These are phyloP conservation scores for Megamerina dolium DNA, from an alignment of 2,888 invertebrate species.

Conservation along the genomic window DNA sequence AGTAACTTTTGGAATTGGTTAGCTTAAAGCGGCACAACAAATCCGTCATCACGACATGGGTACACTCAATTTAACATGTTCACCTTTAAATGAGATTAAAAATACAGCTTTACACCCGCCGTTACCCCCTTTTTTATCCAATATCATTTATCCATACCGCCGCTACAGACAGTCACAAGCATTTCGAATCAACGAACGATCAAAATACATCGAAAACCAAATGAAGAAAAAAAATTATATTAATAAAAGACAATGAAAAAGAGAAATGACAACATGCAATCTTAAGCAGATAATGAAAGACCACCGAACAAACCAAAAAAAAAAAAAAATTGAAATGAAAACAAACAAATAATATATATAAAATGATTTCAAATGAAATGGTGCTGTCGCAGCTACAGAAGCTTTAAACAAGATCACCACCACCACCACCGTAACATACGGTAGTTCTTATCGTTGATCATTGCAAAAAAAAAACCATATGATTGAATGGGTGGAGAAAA, in stretches of 20 bases:
- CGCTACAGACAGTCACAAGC: background rate
- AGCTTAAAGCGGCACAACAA: conserved; percentile 8
- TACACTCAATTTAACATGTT: conserved; percentile 9
- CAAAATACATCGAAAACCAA: background rate
- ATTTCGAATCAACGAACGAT: background rate
- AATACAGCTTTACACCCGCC: too few relatives aligned
- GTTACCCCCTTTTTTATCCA: too few relatives aligned
- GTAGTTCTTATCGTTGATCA: too few relatives aligned
- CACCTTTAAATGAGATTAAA: conserved; percentile 14
- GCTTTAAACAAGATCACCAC: too few relatives aligned
- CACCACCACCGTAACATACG: too few relatives aligned
- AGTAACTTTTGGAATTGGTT: conserved; percentile 6
- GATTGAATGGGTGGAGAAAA: too few relatives aligned
- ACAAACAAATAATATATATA: too few relatives aligned
- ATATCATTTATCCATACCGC: too few relatives aligned
- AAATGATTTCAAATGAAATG: conserved; percentile 18
- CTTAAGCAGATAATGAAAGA: conserved; percentile 26
- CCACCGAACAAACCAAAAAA: too few relatives aligned
- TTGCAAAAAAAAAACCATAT: too few relatives aligned
- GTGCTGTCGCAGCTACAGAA: conserved; percentile 13
- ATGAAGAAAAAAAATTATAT: background rate
- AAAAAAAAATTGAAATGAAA: too few relatives aligned
- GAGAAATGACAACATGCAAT: conserved; percentile 31
- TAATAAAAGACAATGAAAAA: conserved; percentile 10
- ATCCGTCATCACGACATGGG: conserved; percentile 15